phyloP scores from a whole-genome alignment of 2,888 invertebrate species.

The Synergus laeviventris region DNA sequence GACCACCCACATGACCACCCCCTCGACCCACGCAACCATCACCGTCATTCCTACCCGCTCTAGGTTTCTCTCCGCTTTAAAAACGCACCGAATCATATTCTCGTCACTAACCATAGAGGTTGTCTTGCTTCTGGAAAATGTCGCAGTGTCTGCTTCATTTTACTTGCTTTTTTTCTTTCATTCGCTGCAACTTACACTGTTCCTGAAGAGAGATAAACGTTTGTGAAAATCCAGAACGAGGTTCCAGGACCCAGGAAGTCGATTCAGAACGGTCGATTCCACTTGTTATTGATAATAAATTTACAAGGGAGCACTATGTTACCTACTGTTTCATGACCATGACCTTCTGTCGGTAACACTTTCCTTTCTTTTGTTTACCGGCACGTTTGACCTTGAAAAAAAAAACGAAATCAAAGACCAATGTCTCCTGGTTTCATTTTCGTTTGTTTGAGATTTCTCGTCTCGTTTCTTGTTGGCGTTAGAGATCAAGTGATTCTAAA shows the following conservation, averaged over 20 bases:
- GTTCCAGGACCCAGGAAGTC: slow-evolving; percentile 24
- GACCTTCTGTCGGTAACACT: slow-evolving; percentile 47
- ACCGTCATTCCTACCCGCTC: slow-evolving; percentile 46
- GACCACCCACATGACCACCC: slow-evolving; percentile 59
- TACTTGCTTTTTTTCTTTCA: not conserved
- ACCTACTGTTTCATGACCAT: slow-evolving; percentile 44
- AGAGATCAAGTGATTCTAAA: not conserved
- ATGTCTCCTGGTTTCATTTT: slow-evolving; percentile 7
- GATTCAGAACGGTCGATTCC: slow-evolving; percentile 21
- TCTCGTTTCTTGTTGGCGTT: not conserved
- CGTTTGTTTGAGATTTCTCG: not conserved
- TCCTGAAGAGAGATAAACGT: not conserved
- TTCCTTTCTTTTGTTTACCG: slow-evolving; percentile 34
- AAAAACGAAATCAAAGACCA: slow-evolving; percentile 4
- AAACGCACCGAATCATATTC: not conserved
- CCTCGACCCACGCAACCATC: slow-evolving; percentile 25
- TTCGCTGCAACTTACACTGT: not conserved
- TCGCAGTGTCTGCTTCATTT: not conserved
- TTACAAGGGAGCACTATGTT: slow-evolving; percentile 38
- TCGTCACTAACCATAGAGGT: not conserved
- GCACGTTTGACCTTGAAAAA: slow-evolving; percentile 13
- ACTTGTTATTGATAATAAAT: slow-evolving; percentile 34
- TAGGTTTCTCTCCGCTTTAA: slow-evolving; percentile 14
- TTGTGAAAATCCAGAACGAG: not conserved
- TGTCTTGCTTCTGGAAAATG: not conserved